Base-by-base conservation (phyloP, 2,797 vertebrate species). In the Dendrocincla tyrannina region DNA sequence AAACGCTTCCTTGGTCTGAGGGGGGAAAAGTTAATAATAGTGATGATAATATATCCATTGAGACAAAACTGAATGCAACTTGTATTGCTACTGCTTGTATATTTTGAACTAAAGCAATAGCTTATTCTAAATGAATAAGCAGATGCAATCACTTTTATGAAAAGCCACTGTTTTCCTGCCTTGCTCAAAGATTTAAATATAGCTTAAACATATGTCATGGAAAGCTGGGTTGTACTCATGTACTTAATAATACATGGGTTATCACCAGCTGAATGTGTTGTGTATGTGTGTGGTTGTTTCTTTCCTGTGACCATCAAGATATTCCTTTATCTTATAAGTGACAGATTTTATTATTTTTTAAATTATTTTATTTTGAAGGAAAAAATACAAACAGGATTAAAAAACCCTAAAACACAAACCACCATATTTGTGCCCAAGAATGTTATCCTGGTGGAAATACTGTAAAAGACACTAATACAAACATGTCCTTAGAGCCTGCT, bases 91-190 rank as follows among this genome's bases (percentile, higher is more conserved):
- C 33, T 86, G 53, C 75, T 93, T 92, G 60, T 91, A 52, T 85
- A 30, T 56, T 81, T 73, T 89, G 50, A 72, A 85, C 39, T 76
- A 78, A 92, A 93, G 52, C 30, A 91, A 69, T 35, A 88, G 30
- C 42, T 96, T 89, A 84, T 77, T 96, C 90, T 89, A 88, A 89
- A 95, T 81, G 63, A 96, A 89, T 95, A 94, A 87, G 47, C 67
- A 95, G 56, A 93, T 96, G 81, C 37, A 85, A 83, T 90, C 66
- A 88, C 44, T 81, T 96, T 96, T 94, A 88, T 93, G 88, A 96
- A 95, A 97, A 97, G 67, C 24, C 33, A 88, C 22, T n/a, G 75
- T 78, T 72, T 96, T 96, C 44, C 68, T 83, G 56, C 73, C 83
- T 95, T 77, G 9, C 70, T 95, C 47, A 88, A 79, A 94, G 66